Evolutionary conservation across 37 sponge, comb jelly and placozoan genomes (phyloP).

Genomic region (Chondrosia reniformis): DNA sequence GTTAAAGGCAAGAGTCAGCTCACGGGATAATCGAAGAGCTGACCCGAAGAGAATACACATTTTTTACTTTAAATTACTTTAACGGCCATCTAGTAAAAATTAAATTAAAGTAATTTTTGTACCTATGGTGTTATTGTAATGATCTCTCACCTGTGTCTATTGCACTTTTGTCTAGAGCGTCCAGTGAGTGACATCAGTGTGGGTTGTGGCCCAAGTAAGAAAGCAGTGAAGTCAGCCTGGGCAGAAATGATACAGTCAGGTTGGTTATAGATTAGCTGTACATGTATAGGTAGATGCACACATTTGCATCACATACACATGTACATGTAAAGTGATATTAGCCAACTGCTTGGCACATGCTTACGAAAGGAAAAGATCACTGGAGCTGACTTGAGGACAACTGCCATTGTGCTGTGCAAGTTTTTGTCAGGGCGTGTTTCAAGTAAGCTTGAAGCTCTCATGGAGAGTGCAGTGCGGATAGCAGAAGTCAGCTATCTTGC

Average conservation of each 20-base stretch:
- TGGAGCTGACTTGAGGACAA: conserved; percentile 11
- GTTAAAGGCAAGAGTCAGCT: too few relatives aligned
- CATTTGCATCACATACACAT: not conserved
- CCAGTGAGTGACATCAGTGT: conserved; percentile 2
- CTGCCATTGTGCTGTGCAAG: conserved; percentile 9
- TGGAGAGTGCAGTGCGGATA: conserved; percentile 2
- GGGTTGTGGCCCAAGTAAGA: not conserved
- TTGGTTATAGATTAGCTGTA: not conserved
- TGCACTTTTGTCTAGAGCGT: too few relatives aligned
- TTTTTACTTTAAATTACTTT: too few relatives aligned
- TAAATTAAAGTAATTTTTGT: too few relatives aligned
- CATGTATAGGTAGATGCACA: not conserved
- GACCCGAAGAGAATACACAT: too few relatives aligned
- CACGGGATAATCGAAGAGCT: too few relatives aligned
- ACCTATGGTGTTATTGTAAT: too few relatives aligned
- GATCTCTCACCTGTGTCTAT: too few relatives aligned
- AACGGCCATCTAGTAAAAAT: too few relatives aligned
- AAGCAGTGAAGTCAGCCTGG: not conserved
- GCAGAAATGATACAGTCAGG: not conserved
- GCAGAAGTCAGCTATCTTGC: conserved; percentile 9
- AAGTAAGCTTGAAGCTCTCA: not conserved
- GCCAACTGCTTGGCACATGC: not conserved
- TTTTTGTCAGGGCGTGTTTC: not conserved
- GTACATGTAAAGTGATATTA: not conserved
- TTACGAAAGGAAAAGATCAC: conserved; percentile 19